A percentile compares a stretch with the other conserved stretches of the same genome.
phyloP scores from a whole-genome alignment of 2,888 invertebrate genomes.

The Tetragnatha montana region DNA sequence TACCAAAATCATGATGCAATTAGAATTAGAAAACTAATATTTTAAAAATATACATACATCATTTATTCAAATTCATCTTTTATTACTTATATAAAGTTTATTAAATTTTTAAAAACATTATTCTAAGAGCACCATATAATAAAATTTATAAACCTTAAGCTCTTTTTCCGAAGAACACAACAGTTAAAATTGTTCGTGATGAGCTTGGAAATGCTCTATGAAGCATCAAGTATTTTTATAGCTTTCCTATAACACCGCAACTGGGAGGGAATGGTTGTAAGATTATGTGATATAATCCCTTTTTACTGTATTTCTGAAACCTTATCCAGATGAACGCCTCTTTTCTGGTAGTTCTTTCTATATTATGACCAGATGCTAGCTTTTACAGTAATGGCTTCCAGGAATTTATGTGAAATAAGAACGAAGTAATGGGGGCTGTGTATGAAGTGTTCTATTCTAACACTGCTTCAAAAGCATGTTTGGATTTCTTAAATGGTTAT shows the following conservation, averaged over 20 bases:
- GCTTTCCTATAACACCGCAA: neutral
- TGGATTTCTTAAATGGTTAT: no score
- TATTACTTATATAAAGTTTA: no score
- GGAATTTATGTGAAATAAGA: no score
- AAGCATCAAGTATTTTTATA: constrained; percentile 13
- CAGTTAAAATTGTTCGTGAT: constrained; percentile 24
- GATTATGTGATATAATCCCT: constrained; percentile 13
- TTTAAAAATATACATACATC: no score
- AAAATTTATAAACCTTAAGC: neutral
- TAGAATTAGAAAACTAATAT: no score
- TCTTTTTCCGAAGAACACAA: constrained; percentile 2
- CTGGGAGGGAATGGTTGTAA: neutral
- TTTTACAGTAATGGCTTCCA: no score
- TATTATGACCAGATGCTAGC: no score
- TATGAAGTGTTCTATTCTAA: no score
- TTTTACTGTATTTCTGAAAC: constrained; percentile 18
- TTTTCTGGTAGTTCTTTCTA: neutral
- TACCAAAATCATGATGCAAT: no score
- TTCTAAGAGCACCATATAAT: neutral
- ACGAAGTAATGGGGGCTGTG: no score
- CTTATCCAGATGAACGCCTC: neutral
- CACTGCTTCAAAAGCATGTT: no score
- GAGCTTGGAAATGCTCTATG: constrained; percentile 17
- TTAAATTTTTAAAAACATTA: neutral
- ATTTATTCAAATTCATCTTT: no score